Percentiles rank a stretch among this genome's conserved stretches.
Evolutionary conservation across 2,797 vertebrate genomes (phyloP).

Genomic region (Malacoctenus gilli): DNA sequence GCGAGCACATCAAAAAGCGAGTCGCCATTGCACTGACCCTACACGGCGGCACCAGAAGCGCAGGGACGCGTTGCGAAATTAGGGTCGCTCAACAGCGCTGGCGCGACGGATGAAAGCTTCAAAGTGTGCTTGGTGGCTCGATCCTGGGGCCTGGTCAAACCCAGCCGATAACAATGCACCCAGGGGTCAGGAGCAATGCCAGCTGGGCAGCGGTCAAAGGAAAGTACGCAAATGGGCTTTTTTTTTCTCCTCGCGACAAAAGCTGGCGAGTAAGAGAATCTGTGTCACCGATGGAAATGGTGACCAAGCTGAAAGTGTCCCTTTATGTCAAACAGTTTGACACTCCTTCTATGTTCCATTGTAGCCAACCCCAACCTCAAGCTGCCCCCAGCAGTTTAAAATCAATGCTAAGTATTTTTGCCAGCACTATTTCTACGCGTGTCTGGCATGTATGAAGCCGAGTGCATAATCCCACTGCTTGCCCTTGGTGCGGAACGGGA

Average conservation of each 20-base stretch:
- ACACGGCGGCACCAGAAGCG: too few relatives aligned
- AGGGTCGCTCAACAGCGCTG: too few relatives aligned
- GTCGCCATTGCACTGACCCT: too few relatives aligned
- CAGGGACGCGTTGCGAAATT: too few relatives aligned
- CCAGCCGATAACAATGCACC: not conserved
- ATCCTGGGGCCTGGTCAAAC: not conserved
- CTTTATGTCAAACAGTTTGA: not conserved
- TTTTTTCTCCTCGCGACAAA: not conserved
- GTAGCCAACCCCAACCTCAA: conserved; percentile 6
- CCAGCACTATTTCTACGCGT: conserved; percentile 29
- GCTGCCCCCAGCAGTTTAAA: conserved; percentile 13
- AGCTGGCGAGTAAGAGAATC: not conserved
- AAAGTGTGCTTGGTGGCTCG: too few relatives aligned
- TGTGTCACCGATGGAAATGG: conserved; percentile 5
- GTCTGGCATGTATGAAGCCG: conserved; percentile 33
- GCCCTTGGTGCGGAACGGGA: conserved; percentile 58
- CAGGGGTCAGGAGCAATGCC: too few relatives aligned
- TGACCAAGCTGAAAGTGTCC: not conserved
- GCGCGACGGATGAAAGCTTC: too few relatives aligned
- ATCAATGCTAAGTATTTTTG: conserved; percentile 36
- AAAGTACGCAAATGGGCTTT: not conserved
- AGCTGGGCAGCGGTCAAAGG: not conserved
- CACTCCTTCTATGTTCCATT: not conserved
- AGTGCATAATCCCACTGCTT: conserved; percentile 41
- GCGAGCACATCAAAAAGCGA: too few relatives aligned